These are phyloP conservation scores for Lerista edwardsae DNA, from an alignment of 2,797 vertebrate species.

Conservation along the genomic window DNA sequence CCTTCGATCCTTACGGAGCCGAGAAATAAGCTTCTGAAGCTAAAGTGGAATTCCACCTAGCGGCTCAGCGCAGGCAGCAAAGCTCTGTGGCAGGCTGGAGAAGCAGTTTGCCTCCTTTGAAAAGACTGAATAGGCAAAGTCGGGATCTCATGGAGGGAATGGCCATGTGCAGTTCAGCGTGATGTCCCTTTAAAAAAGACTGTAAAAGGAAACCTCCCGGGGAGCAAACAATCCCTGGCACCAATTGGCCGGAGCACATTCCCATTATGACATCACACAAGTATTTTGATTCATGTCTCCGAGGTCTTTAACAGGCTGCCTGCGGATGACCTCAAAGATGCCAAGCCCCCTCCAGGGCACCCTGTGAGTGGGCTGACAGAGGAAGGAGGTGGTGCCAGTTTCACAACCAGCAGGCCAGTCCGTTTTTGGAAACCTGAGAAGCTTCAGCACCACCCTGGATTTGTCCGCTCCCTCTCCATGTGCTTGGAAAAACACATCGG, in stretches of 20 bases:
- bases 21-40: constrained; percentile 14
- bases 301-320: constrained; percentile 52
- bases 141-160: constrained; percentile 73
- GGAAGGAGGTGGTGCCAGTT: constrained; percentile 31
- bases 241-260: constrained; percentile 67
- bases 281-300: constrained; percentile 81
- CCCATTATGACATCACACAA: constrained; percentile 78
- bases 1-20: constrained; percentile 58
- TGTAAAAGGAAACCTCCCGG: constrained; percentile 89
- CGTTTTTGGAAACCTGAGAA: constrained; percentile 34
- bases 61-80: constrained; percentile 59
- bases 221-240: constrained; percentile 78
- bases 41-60: constrained; percentile 38
- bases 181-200: constrained; percentile 84
- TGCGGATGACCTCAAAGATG: neutral
- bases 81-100: constrained; percentile 55
- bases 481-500: neutral
- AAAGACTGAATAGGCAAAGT: constrained; percentile 49
- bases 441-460: neutral
- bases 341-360: neutral
- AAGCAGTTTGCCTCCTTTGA: constrained; percentile 33
- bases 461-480: neutral
- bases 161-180: constrained; percentile 84
- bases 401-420: constrained; percentile 51
- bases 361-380: constrained; percentile 40